Conservation (phyloP, 1,140 invertebrate genomes). For the Watersipora subatra region DNA sequence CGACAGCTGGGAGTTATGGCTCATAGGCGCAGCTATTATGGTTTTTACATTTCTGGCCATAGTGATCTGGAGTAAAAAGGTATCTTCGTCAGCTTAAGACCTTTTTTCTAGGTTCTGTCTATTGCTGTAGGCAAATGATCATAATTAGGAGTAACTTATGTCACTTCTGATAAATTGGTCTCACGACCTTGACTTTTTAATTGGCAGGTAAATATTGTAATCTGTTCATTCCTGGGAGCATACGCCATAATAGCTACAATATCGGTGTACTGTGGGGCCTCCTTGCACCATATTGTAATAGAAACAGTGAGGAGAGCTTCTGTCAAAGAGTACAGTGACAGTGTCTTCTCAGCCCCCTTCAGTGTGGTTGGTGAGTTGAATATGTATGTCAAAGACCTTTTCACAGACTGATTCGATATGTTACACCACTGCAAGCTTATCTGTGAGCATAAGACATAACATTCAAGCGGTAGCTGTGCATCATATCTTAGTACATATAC, state of each 20-base stretch:
- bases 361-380: too few species aligned
- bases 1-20: background rate
- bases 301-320: background rate
- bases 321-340: background rate
- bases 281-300: background rate
- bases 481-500: too few species aligned
- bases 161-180: too few species aligned
- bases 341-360: background rate
- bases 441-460: too few species aligned
- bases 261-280: background rate
- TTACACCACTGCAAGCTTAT: too few species aligned
- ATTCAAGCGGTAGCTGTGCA: too few species aligned
- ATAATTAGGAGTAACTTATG: too few species aligned
- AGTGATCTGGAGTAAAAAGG: background rate
- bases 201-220: background rate
- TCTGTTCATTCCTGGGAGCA: background rate
- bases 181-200: too few species aligned
- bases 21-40: background rate
- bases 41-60: background rate
- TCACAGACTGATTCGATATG: too few species aligned
- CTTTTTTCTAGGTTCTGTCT: too few species aligned
- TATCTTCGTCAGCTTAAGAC: background rate
- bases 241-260: background rate
- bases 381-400: too few species aligned
- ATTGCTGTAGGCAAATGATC: too few species aligned